phyloP scores from a whole-genome alignment of 2,797 vertebrate species.

The Aldrovandia affinis region DNA sequence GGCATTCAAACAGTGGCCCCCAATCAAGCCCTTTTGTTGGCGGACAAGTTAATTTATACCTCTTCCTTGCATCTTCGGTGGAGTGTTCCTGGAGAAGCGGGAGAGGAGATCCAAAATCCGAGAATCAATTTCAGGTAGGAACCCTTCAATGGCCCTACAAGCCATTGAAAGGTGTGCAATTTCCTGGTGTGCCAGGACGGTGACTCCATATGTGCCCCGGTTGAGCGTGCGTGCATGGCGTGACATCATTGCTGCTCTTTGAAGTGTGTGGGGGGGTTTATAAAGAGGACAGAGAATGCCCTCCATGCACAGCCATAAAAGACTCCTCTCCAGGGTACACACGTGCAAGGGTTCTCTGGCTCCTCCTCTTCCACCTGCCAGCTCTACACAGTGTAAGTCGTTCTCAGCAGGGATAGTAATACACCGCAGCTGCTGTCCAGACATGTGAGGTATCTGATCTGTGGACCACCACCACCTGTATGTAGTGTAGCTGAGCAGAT shows the following conservation, averaged over 20 bases:
- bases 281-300: not conserved
- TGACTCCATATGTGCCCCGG: not conserved
- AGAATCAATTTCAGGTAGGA: conserved; percentile 2
- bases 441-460: not conserved
- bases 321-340: not conserved
- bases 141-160: not conserved
- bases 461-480: not conserved
- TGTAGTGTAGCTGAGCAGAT: not conserved
- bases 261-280: not conserved
- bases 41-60: not conserved
- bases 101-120: not conserved
- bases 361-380: not conserved
- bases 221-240: not conserved
- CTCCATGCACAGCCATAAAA: not conserved
- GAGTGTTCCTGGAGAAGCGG: not conserved
- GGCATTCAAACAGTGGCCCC: not conserved
- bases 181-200: not conserved
- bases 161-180: conserved; percentile 2
- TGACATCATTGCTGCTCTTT: not conserved
- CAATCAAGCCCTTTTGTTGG: not conserved
- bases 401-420: not conserved
- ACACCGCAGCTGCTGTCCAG: not conserved
- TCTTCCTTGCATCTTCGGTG: not conserved
- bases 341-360: not conserved
- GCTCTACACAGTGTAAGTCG: not conserved